These are phyloP conservation scores for Halichondria panicea DNA, from an alignment of 37 sponge, comb jelly and placozoan genomes.

Conservation along the genomic window DNA sequence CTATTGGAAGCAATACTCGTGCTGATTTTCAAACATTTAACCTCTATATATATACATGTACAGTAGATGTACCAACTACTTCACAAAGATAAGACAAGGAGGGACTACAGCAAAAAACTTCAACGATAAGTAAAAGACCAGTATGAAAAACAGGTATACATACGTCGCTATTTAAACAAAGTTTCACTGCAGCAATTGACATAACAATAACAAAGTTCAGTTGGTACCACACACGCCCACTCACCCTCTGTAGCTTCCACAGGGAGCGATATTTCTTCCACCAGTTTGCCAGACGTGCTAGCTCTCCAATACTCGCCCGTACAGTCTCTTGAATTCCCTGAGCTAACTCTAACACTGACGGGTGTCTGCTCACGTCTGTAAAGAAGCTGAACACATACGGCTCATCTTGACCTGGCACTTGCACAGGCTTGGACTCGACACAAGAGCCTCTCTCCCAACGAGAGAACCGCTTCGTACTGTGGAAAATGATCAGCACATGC, in stretches of 20 bases:
- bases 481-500: background rate
- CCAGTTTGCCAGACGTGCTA: constrained; percentile 36
- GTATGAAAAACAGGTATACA: too few relatives aligned
- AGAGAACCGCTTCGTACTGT: constrained; percentile 85
- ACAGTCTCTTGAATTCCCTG: constrained; percentile 61
- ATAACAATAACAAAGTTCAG: too few relatives aligned
- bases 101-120: too few relatives aligned
- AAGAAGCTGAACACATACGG: constrained; percentile 92
- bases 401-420: constrained; percentile 85
- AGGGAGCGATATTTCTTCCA: constrained; percentile 91
- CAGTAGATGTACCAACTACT: too few relatives aligned
- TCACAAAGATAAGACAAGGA: too few relatives aligned
- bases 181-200: too few relatives aligned
- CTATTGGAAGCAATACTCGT: too few relatives aligned
- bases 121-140: too few relatives aligned
- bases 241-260: constrained; percentile 89
- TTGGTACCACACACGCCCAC: background rate
- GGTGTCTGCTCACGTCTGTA: constrained; percentile 80
- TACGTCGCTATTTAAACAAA: too few relatives aligned
- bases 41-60: too few relatives aligned
- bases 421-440: constrained; percentile 80
- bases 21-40: too few relatives aligned
- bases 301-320: constrained; percentile 29
- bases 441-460: constrained; percentile 97
- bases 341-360: constrained; percentile 64